These are phyloP conservation scores for Lonchura striata DNA, from an alignment of 2,113 vertebrate genomes.

Conservation along the genomic window DNA sequence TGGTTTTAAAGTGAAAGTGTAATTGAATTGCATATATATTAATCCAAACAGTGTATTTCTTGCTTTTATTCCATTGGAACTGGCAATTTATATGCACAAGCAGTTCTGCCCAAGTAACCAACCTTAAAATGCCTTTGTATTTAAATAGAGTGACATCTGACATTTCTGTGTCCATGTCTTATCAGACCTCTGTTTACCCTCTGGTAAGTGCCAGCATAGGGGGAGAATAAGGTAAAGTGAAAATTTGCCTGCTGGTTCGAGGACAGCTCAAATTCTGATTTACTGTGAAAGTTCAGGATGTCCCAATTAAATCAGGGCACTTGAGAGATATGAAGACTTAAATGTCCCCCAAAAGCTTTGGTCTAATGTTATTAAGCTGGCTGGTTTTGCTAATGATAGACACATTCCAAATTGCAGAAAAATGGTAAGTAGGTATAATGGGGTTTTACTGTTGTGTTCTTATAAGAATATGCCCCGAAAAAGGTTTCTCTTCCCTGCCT, in stretches of 20 bases:
- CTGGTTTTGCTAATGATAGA: background rate
- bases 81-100: constrained; percentile 7
- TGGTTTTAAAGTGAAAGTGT: constrained; percentile 32
- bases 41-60: constrained; percentile 3
- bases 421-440: background rate
- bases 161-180: background rate
- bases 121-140: constrained; percentile 55
- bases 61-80: constrained; percentile 10
- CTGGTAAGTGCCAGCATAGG: background rate
- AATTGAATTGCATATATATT: constrained; percentile 7
- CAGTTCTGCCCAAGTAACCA: background rate
- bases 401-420: constrained; percentile 6
- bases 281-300: constrained; percentile 18
- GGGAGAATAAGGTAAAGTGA: background rate
- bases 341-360: background rate
- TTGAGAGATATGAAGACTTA: background rate
- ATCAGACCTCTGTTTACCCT: constrained; percentile 7
- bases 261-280: constrained; percentile 2
- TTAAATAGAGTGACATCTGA: constrained; percentile 45
- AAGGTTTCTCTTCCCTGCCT: constrained; percentile 3
- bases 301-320: constrained; percentile 23
- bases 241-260: background rate
- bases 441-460: background rate
- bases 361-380: constrained; percentile 13
- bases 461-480: background rate